Conservation (phyloP, 1,140 invertebrate species). For the Lutraria rhynchaena region DNA sequence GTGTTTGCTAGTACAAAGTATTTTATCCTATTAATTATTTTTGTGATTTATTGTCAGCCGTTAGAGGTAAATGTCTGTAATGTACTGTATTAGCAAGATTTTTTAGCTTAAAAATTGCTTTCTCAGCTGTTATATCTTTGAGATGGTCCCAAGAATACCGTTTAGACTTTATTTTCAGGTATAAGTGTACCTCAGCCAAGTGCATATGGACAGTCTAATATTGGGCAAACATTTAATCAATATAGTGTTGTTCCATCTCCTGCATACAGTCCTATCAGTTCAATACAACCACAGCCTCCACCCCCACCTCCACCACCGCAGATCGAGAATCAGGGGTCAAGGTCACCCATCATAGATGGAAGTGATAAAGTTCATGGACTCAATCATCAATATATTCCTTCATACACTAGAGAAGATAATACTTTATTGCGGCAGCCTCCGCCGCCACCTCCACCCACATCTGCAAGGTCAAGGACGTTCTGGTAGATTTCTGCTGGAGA, state of each 20-base stretch:
- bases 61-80: too few species aligned
- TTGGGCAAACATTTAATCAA: conserved; percentile 10
- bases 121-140: too few species aligned
- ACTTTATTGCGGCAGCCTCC: conserved; percentile 18
- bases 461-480: conserved; percentile 9
- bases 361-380: conserved; percentile 4
- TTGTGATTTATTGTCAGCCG: too few species aligned
- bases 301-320: conserved; percentile 46
- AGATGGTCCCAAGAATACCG: background rate
- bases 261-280: conserved; percentile 14
- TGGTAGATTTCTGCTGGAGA: too few species aligned
- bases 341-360: background rate
- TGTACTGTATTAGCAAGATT: too few species aligned
- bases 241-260: conserved; percentile 12
- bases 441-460: conserved; percentile 42
- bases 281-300: background rate
- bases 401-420: conserved; percentile 18
- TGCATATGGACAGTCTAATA: conserved; percentile 7
- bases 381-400: conserved; percentile 30
- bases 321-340: conserved; percentile 16
- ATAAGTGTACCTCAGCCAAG: background rate
- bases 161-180: background rate
- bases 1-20: too few species aligned
- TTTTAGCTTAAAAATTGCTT: too few species aligned
- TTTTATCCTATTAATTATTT: too few species aligned